Evolutionary conservation across 30 jellyfish, hydroid and myxozoan genomes (phyloP).

Genomic region (Aurelia aurita complex sp. Pacific): DNA sequence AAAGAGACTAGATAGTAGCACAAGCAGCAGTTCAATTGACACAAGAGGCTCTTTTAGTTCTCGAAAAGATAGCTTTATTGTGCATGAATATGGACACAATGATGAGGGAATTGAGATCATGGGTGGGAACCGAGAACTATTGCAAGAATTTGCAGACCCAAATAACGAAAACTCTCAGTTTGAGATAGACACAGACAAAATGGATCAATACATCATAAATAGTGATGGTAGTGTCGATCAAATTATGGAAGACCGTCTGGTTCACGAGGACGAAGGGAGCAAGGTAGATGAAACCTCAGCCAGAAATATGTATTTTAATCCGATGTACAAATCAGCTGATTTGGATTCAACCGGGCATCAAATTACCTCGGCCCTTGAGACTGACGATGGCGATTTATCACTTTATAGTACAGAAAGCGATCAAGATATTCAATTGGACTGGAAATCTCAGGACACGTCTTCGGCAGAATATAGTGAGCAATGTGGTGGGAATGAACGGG

Average conservation of each 20-base stretch:
- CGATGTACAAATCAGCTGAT: conserved; percentile 59
- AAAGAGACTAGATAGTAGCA: conserved; percentile 10
- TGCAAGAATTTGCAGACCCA: conserved; percentile 48
- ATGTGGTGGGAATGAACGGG: background rate
- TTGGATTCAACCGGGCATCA: background rate
- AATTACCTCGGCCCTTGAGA: background rate
- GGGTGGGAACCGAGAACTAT: conserved; percentile 29
- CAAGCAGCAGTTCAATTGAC: conserved; percentile 36
- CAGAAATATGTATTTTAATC: conserved; percentile 66
- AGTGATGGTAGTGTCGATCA: conserved; percentile 45
- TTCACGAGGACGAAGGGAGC: conserved; percentile 12
- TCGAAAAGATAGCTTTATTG: background rate
- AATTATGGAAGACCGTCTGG: background rate
- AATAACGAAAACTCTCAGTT: conserved; percentile 14
- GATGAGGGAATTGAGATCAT: background rate
- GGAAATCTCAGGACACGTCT: conserved; percentile 22
- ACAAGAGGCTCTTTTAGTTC: background rate
- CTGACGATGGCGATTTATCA: background rate
- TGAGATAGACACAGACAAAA: conserved; percentile 62
- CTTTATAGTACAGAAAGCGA: conserved; percentile 8
- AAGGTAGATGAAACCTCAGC: background rate
- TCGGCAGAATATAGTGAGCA: background rate
- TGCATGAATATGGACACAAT: background rate
- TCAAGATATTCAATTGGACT: conserved; percentile 1
- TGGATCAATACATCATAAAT: conserved; percentile 34